Percentiles rank a stretch among this genome's conserved stretches.
These are phyloP conservation scores for Gymnoscopelus braueri DNA, from an alignment of 2,797 vertebrate species.

Conservation along the genomic window DNA sequence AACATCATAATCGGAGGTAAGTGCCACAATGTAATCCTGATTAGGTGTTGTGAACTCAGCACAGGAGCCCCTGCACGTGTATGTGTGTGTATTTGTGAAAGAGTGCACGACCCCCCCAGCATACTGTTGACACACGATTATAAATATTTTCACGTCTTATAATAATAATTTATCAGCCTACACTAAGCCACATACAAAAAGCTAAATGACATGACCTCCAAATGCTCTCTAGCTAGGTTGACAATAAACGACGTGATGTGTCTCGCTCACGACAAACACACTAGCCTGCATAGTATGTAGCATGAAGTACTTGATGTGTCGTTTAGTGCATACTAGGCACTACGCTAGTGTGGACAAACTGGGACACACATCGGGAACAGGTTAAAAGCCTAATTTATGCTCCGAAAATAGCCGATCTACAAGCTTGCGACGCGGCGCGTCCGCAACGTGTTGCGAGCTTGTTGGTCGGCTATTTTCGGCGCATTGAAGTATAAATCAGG, in stretches of 20 bases:
- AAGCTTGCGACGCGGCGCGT: too few relatives aligned
- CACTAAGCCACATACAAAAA: slow-evolving; percentile 57
- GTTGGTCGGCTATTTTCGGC: too few relatives aligned
- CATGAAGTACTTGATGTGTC: slow-evolving; percentile 41
- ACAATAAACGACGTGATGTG: slow-evolving; percentile 40
- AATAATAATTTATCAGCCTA: slow-evolving; percentile 67
- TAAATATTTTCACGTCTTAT: slow-evolving; percentile 57
- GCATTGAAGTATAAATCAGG: too few relatives aligned
- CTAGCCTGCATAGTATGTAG: slow-evolving; percentile 69
- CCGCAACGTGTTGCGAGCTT: too few relatives aligned
- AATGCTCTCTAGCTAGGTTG: slow-evolving; percentile 55
- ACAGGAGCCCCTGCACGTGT: slow-evolving; percentile 49
- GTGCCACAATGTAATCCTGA: slow-evolving; percentile 63
- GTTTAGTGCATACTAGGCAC: slow-evolving; percentile 57
- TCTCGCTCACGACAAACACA: slow-evolving; percentile 52
- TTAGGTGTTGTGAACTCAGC: slow-evolving; percentile 38
- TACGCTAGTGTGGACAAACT: slow-evolving; percentile 38
- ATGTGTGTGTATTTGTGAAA: slow-evolving; percentile 11
- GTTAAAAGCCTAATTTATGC: slow-evolving; percentile 4
- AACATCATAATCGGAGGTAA: slow-evolving; percentile 62
- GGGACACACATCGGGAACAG: slow-evolving; percentile 30
- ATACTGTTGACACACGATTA: slow-evolving; percentile 46
- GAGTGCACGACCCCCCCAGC: slow-evolving; percentile 41
- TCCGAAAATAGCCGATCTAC: too few relatives aligned
- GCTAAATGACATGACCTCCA: slow-evolving; percentile 54